Evolutionary conservation across 2,888 invertebrate genomes (phyloP).

Genomic region (Anticlea derivata): DNA sequence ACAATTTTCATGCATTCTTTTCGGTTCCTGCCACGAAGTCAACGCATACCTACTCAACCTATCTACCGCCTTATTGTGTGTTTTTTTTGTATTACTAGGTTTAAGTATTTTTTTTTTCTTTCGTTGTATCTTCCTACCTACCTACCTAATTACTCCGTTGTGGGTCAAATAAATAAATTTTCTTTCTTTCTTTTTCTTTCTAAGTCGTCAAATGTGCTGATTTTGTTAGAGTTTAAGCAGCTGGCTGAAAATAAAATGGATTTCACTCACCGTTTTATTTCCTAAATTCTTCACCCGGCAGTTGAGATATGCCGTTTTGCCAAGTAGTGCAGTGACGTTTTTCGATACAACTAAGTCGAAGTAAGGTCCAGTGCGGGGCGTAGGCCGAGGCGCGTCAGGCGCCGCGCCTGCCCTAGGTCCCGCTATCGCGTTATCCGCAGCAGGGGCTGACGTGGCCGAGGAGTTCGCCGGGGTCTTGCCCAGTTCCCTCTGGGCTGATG

Average conservation of each 20-base stretch:
- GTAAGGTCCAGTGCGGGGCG: constrained; percentile 87
- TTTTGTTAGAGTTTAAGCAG: too few relatives aligned
- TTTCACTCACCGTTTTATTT: constrained; percentile 92
- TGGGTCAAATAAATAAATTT: too few relatives aligned
- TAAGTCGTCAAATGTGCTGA: too few relatives aligned
- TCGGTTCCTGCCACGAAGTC: too few relatives aligned
- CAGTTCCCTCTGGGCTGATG: constrained; percentile 77
- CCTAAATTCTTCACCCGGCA: constrained; percentile 95
- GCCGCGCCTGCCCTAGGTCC: constrained; percentile 61
- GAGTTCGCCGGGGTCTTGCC: constrained; percentile 67
- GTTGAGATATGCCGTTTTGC: constrained; percentile 95
- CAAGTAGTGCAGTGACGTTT: constrained; percentile 91
- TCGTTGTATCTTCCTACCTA: too few relatives aligned
- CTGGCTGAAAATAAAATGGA: neutral
- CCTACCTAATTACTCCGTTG: too few relatives aligned
- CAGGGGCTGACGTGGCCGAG: constrained; percentile 75
- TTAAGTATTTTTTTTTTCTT: too few relatives aligned
- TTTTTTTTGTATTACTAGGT: too few relatives aligned
- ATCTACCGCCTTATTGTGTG: too few relatives aligned
- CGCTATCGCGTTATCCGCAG: constrained; percentile 80
- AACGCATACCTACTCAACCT: too few relatives aligned
- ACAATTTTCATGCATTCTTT: too few relatives aligned
- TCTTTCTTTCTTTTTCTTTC: too few relatives aligned
- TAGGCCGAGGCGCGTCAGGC: constrained; percentile 67
- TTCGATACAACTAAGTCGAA: constrained; percentile 90